Conservation (phyloP, 2,888 invertebrate genomes). For the Lamproptera curius region DNA sequence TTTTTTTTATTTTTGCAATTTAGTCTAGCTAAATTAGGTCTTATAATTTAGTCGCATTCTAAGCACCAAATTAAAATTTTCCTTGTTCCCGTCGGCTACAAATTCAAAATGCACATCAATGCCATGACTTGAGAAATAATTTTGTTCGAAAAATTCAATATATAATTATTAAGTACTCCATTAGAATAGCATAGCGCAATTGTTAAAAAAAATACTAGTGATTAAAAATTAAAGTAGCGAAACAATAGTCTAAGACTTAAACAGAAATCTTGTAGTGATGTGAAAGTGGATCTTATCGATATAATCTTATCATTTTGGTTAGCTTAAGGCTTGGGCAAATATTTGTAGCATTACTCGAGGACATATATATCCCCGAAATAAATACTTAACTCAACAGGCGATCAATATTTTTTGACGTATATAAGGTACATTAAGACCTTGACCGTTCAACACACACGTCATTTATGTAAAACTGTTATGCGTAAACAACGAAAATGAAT, state of each 20-base stretch:
- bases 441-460: slow-evolving; percentile 7
- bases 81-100: no score
- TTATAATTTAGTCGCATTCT: not conserved
- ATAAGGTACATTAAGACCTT: not conserved
- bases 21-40: not conserved
- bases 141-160: slow-evolving; percentile 18
- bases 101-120: not conserved
- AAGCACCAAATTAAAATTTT: not conserved
- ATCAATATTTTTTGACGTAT: not conserved
- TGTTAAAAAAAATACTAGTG: slow-evolving; percentile 16
- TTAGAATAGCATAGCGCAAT: slow-evolving; percentile 28
- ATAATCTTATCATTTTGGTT: slow-evolving; percentile 5
- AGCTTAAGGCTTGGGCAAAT: slow-evolving; percentile 5
- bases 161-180: slow-evolving; percentile 35
- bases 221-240: slow-evolving; percentile 16
- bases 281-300: slow-evolving; percentile 10
- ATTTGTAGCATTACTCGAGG: slow-evolving; percentile 6
- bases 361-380: not conserved
- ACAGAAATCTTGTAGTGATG: slow-evolving; percentile 7
- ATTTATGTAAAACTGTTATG: not conserved
- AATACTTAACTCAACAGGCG: slow-evolving; percentile 5
- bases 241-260: slow-evolving; percentile 7
- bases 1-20: not conserved
- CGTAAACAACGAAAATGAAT: not conserved
- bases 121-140: not conserved